These are phyloP conservation scores for Propithecus deckenii DNA, from an alignment of 2,797 vertebrate species.

Conservation along the genomic window DNA sequence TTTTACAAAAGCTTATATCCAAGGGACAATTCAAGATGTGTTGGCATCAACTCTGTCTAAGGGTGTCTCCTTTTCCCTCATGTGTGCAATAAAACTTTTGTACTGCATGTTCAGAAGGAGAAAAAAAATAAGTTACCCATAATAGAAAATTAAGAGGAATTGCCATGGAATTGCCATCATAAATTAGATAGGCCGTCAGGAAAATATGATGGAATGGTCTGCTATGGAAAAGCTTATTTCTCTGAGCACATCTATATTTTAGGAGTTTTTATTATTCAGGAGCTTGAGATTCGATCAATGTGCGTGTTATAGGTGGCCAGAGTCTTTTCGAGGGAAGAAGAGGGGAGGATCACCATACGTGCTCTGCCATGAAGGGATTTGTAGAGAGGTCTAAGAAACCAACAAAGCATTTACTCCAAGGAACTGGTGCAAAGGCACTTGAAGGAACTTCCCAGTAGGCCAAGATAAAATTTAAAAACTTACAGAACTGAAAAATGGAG, in stretches of 20 bases:
- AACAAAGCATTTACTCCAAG: background rate
- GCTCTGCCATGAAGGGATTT: background rate
- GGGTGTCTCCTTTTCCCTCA: background rate
- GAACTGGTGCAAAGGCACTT: background rate
- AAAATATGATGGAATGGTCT: constrained; percentile 40
- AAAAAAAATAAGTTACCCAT: constrained; percentile 47
- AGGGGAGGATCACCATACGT: background rate
- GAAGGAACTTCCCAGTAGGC: background rate
- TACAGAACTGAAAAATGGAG: background rate
- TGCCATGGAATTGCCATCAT: constrained; percentile 58
- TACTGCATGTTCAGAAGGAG: background rate
- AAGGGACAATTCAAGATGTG: constrained; percentile 70
- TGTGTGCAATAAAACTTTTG: constrained; percentile 49
- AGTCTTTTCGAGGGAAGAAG: background rate
- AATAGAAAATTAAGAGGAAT: constrained; percentile 73
- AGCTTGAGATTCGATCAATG: constrained; percentile 43
- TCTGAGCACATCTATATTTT: constrained; percentile 55
- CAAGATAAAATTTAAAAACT: background rate
- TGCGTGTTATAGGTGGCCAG: constrained; percentile 39
- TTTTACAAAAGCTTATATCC: constrained; percentile 72
- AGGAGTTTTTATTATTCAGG: constrained; percentile 76
- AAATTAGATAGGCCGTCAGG: constrained; percentile 55
- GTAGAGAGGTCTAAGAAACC: background rate
- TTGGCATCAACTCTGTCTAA: constrained; percentile 45
- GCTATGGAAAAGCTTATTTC: constrained; percentile 71